Percentiles rank a stretch among this genome's conserved stretches.
Conservation (phyloP, 1,140 invertebrate species). For the Drosophila melanica region DNA sequence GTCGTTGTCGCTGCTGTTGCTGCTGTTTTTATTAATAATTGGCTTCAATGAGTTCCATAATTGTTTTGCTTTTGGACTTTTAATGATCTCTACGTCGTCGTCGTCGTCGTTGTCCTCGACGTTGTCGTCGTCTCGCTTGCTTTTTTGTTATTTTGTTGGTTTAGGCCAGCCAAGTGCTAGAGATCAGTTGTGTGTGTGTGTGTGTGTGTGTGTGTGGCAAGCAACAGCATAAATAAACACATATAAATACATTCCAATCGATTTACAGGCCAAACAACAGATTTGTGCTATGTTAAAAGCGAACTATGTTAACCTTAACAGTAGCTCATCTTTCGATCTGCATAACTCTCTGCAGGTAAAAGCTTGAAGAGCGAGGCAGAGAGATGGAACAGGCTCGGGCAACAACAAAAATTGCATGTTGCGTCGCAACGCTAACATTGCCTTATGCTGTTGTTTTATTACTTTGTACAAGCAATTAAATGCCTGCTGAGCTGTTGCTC, state of each 20-base stretch:
- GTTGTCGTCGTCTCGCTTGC: conserved; percentile 9
- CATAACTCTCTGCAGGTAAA: neutral
- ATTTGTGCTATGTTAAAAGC: conserved; percentile 5
- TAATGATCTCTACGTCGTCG: conserved; percentile 72
- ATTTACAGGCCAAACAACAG: neutral
- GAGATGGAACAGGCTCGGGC: neutral
- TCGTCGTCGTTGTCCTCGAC: conserved; percentile 15
- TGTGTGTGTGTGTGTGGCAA: conserved; percentile 34
- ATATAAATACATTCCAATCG: neutral
- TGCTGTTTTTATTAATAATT: conserved; percentile 78
- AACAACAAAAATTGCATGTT: conserved; percentile 33
- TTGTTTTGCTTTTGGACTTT: conserved; percentile 81
- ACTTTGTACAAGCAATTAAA: conserved; percentile 80
- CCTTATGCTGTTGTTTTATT: conserved; percentile 54
- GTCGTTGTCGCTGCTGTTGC: conserved; percentile 18
- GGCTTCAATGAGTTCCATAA: conserved; percentile 82
- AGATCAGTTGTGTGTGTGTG: conserved; percentile 51
- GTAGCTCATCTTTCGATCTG: neutral
- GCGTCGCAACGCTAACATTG: conserved; percentile 14
- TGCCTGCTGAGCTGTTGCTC: conserved; percentile 55
- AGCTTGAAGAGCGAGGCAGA: neutral
- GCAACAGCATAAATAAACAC: neutral
- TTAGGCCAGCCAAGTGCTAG: conserved; percentile 37
- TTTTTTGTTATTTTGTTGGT: conserved; percentile 17
- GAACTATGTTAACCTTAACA: conserved; percentile 14